Percentiles rank a stretch among this genome's conserved stretches.
Evolutionary conservation across 2,888 invertebrate genomes (phyloP).

Genomic region (Hipparchia semele): DNA sequence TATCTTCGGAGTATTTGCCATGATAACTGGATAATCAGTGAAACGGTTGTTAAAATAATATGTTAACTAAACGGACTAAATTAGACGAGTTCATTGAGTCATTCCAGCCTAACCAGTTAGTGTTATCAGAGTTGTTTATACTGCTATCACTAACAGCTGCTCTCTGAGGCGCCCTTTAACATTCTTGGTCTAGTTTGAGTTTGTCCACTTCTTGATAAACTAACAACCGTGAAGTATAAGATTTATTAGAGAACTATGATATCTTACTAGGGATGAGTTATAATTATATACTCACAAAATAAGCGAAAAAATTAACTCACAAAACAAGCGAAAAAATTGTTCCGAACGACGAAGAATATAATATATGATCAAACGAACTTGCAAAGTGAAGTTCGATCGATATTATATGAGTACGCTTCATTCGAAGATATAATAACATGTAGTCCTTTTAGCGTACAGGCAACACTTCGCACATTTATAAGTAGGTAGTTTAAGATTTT

Average conservation of each 20-base stretch:
- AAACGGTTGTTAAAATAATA: too few species aligned
- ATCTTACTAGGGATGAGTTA: not conserved
- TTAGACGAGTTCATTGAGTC: slow-evolving; percentile 6
- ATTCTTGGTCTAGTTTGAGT: slow-evolving; percentile 21
- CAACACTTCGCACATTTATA: too few species aligned
- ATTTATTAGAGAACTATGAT: not conserved
- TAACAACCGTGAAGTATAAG: not conserved
- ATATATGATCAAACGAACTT: too few species aligned
- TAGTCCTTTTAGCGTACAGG: too few species aligned
- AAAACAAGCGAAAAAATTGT: too few species aligned
- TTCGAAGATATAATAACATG: too few species aligned
- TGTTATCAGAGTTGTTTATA: slow-evolving; percentile 33
- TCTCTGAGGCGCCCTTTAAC: slow-evolving; percentile 35
- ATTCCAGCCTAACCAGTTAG: not conserved
- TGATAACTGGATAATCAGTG: too few species aligned
- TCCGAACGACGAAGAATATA: too few species aligned
- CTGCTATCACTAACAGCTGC: slow-evolving; percentile 33
- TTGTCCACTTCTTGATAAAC: slow-evolving; percentile 15
- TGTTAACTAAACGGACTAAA: not conserved
- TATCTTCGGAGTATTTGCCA: too few species aligned
- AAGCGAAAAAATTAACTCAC: not conserved
- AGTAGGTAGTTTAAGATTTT: too few species aligned
- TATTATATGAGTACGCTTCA: too few species aligned
- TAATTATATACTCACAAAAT: not conserved
- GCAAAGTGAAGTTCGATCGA: too few species aligned